Percentiles rank a stretch among this genome's conserved stretches.
These are phyloP conservation scores for Spheniscus mendiculus DNA, from an alignment of 2,113 vertebrate genomes.

Conservation along the genomic window DNA sequence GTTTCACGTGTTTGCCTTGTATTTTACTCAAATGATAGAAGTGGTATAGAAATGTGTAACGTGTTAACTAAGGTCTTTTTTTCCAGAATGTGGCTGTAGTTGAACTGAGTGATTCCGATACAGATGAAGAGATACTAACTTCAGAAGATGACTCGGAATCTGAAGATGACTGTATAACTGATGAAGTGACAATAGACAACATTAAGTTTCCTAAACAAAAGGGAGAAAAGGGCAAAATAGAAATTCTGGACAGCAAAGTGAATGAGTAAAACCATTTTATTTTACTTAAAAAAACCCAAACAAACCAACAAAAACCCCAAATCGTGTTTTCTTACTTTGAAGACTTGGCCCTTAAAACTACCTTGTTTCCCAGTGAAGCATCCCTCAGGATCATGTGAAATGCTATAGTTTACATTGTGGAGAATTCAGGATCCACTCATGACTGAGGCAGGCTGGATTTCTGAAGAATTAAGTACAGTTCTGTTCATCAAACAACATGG, in stretches of 20 bases:
- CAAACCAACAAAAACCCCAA: not conserved
- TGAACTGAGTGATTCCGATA: conserved; percentile 80
- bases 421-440: not conserved
- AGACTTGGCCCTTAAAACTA: not conserved
- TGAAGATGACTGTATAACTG: conserved; percentile 52
- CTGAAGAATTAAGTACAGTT: not conserved
- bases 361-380: not conserved
- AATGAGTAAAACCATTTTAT: conserved; percentile 19
- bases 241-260: conserved; percentile 76
- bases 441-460: not conserved
- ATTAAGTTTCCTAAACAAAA: conserved; percentile 82
- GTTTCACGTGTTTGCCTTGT: not conserved
- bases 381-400: not conserved
- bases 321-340: not conserved
- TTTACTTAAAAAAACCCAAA: not conserved
- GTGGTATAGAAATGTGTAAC: not conserved
- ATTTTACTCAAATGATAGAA: not conserved
- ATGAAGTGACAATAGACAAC: conserved; percentile 80
- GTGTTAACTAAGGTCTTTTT: not conserved
- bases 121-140: conserved; percentile 66
- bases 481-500: not conserved
- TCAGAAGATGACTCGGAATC: conserved; percentile 70
- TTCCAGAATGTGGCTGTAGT: conserved; percentile 88
- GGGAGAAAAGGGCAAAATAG: conserved; percentile 80
- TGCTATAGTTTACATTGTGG: not conserved